Base-by-base conservation (phyloP, 2,797 vertebrate species). In the Sebastes melanostomus region DNA sequence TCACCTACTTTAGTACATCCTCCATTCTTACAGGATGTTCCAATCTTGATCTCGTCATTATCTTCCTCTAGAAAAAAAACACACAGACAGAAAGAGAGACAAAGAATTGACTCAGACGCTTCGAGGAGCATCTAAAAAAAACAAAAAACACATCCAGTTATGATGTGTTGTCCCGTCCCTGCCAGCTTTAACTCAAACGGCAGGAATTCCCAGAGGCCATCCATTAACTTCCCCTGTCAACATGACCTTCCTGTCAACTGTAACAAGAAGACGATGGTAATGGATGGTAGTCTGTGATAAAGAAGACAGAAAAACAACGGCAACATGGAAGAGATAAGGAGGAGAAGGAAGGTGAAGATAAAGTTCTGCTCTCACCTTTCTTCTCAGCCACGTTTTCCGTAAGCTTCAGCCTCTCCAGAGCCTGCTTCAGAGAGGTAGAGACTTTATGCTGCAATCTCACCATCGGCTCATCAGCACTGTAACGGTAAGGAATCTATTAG, bases 1-100 rank as follows among this genome's bases (percentile, higher is more conserved):
- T 73, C 68, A 82, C 93, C 25, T 92, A 99, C 98, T 97, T 98
- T 99, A 30, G 93, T 95, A 90, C 98, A 99, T 22, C 98, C 98
- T 91, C 96, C 96, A 80, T 99, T 99, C 95, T 99, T 98, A 96
- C 98, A 99, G 3, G 94, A 89, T 0, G 98, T 99, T 81, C 98
- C 98, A 79, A 97, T 94, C 93, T 98, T 99, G 94, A 99, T 95
- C 92, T 98, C 98, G 88, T 97, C 96, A 58, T 93, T 85, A 22
- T 98, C 97, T 74, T 98, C 97, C 84, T 98, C 98, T 98, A 82
- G 86, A 95, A 80, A 75, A 50, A 73, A 75, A 50, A 72, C 22
- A 66, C 8, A 79, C 70, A 78, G 66, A 78, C 8, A 55, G 22
- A 77, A 25, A 82, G 20, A 79, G 5, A 75, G 29, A n/a, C 38